Base-by-base conservation (phyloP, 2,113 vertebrate species). In the Otolemur garnettii region DNA sequence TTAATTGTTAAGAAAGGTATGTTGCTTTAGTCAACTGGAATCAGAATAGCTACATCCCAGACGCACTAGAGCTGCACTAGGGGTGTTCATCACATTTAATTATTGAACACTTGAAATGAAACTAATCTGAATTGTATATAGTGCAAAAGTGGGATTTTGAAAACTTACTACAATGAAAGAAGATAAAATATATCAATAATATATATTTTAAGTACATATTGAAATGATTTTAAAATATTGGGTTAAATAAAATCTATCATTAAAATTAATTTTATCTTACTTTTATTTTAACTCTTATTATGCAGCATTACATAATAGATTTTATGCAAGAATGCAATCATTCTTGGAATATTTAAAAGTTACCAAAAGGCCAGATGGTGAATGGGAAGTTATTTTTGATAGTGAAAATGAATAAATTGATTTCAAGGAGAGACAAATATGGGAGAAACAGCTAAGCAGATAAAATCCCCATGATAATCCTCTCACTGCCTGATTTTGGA, bases 211-310 rank as follows among this genome's bases (percentile, higher is more conserved):
- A 86, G 14, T 85, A 33, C 0, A 86, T n/a, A 38, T 18, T 55
- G 42, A 60, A 83, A 78, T 80, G 28, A 72, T 17, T 87, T 82
- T 30, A 4, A 21, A 82, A 96, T 83, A 66, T 64, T 59, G 24
- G 26, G 9, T 50, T 87, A 87, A 87, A 77, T 60, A 81, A 78
- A 78, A 55, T 79, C n/a, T 71, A 33, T 59, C 8, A 64, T 64
- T 86, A 71, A 77, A 72, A 83, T 59, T 62, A 91, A 64, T 55
- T 62, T 66, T 72, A 64, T 64, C 75, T 90, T 89, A 94, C 35
- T 71, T 95, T n/a, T 78, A 19, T 57, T 50, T 95, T 92, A 55
- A 74, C 74, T 21, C 6, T 88, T 69, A 83, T 53, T 69, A 84
- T 9, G 53, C 33, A 69, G 14, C 12, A 59, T 68, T 92, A 60